Conservation (phyloP, 2,797 vertebrate species). For the Bradypodion ventrale region DNA sequence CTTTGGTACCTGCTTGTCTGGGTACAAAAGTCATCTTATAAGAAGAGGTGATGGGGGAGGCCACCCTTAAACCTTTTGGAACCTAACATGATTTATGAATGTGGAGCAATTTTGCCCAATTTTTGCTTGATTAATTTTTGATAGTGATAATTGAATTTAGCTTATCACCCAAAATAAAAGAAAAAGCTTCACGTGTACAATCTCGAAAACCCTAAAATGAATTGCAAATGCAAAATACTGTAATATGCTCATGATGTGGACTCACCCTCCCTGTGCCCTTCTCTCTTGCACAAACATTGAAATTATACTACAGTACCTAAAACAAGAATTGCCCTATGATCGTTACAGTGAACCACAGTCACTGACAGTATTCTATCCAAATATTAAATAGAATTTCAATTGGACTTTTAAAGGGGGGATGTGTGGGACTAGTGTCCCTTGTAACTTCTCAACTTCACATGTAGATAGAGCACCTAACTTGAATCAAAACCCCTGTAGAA, state of each 20-base stretch:
- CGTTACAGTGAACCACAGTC: not conserved
- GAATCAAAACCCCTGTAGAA: not conserved
- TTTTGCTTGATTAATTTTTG: too few relatives aligned
- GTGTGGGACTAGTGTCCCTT: not conserved
- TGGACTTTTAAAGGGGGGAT: not conserved
- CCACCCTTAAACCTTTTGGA: not conserved
- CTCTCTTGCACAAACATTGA: too few relatives aligned
- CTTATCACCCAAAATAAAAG: too few relatives aligned
- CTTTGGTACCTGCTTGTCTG: not conserved
- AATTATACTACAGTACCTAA: too few relatives aligned
- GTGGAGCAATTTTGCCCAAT: not conserved
- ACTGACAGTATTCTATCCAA: not conserved
- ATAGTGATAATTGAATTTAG: too few relatives aligned
- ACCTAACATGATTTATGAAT: not conserved
- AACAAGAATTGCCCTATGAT: not conserved
- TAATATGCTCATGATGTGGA: too few relatives aligned
- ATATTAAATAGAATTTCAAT: not conserved
- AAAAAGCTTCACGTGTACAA: too few relatives aligned
- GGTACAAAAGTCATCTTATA: too few relatives aligned
- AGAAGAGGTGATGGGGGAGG: not conserved
- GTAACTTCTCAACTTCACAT: not conserved
- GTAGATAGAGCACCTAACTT: not conserved
- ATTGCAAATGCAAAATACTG: too few relatives aligned
- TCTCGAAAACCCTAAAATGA: too few relatives aligned
- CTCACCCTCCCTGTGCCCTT: too few relatives aligned